A percentile compares a stretch with the other conserved stretches of the same genome.
These are phyloP conservation scores for Sitophilus oryzae DNA, from an alignment of 1,140 invertebrate genomes.

Conservation along the genomic window DNA sequence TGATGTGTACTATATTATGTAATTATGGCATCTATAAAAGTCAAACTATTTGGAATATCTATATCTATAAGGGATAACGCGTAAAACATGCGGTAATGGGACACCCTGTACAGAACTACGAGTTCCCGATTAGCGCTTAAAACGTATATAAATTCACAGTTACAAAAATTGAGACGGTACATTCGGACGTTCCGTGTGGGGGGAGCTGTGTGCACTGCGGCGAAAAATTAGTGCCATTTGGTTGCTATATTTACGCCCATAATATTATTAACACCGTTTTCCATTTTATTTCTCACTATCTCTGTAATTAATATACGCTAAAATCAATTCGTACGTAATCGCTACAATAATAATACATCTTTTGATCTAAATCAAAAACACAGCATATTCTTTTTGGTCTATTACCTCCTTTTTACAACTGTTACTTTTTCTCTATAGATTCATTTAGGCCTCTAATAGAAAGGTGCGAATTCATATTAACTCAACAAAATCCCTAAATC, in stretches of 20 bases:
- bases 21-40: too few relatives aligned
- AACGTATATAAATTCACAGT: slow-evolving; percentile 18
- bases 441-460: not conserved
- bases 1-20: too few relatives aligned
- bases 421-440: too few relatives aligned
- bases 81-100: too few relatives aligned
- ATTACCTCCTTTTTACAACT: not conserved
- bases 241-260: slow-evolving; percentile 14
- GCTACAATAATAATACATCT: not conserved
- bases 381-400: not conserved
- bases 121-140: slow-evolving; percentile 1
- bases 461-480: not conserved
- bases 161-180: slow-evolving; percentile 17
- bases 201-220: slow-evolving; percentile 36
- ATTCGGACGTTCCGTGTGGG: slow-evolving; percentile 38
- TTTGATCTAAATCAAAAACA: not conserved
- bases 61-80: too few relatives aligned
- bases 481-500: too few relatives aligned
- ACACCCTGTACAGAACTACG: too few relatives aligned
- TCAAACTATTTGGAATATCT: too few relatives aligned
- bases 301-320: not conserved
- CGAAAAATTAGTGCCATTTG: slow-evolving; percentile 35
- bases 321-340: not conserved
- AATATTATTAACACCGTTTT: slow-evolving; percentile 7
- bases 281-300: slow-evolving; percentile 4